Conservation (phyloP, 2,113 vertebrate species). For the Tympanuchus pallidicinctus region DNA sequence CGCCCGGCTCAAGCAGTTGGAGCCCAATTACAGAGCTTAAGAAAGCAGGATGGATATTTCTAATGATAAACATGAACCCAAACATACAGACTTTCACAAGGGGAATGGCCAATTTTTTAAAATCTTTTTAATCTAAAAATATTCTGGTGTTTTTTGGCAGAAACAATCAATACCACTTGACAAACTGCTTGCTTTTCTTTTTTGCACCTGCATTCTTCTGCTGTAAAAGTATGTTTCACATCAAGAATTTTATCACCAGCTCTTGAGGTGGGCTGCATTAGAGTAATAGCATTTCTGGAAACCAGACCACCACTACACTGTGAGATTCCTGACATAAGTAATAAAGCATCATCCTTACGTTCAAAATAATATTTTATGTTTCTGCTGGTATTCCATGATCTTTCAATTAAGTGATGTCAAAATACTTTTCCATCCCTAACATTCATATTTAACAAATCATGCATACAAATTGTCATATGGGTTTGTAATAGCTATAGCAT, state of each 20-base stretch:
- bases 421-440: background rate
- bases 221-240: slow-evolving; percentile 4
- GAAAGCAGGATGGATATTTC: slow-evolving; percentile 62
- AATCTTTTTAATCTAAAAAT: slow-evolving; percentile 63
- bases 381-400: background rate
- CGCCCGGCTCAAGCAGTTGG: slow-evolving; percentile 28
- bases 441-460: background rate
- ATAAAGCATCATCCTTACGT: background rate
- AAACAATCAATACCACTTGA: slow-evolving; percentile 42
- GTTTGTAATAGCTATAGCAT: background rate
- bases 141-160: slow-evolving; percentile 28
- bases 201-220: slow-evolving; percentile 54
- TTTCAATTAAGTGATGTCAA: background rate
- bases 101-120: slow-evolving; percentile 39
- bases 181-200: slow-evolving; percentile 44
- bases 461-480: background rate
- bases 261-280: background rate
- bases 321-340: background rate
- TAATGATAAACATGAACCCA: slow-evolving; percentile 40
- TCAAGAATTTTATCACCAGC: slow-evolving; percentile 19
- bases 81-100: slow-evolving; percentile 52
- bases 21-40: slow-evolving; percentile 67
- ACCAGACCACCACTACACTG: background rate
- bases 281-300: slow-evolving; percentile 3
- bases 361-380: background rate